phyloP scores from a whole-genome alignment of 2,797 vertebrate genomes.

The Molossus alvarezi region DNA sequence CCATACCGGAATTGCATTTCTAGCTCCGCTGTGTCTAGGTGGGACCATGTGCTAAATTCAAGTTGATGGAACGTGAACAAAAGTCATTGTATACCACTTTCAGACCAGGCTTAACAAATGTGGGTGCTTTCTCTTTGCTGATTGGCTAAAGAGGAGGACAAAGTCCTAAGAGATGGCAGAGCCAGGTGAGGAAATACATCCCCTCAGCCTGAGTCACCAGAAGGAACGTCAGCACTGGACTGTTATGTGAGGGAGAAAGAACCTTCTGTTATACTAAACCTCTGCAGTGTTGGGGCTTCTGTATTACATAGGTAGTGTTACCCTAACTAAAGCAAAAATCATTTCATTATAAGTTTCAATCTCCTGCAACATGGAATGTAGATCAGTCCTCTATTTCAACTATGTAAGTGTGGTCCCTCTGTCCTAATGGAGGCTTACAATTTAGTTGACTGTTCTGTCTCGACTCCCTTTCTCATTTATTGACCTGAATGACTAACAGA shows the following conservation, averaged over 20 bases:
- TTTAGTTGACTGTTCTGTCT: slow-evolving; percentile 60
- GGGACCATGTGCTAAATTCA: not conserved
- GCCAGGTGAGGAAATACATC: not conserved
- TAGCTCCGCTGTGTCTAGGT: not conserved
- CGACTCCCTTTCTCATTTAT: slow-evolving; percentile 44
- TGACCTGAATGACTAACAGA: slow-evolving; percentile 50
- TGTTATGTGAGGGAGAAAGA: slow-evolving; percentile 7
- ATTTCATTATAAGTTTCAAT: not conserved
- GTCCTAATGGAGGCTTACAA: slow-evolving; percentile 37
- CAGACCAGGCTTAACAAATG: slow-evolving; percentile 40
- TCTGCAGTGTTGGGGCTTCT: not conserved
- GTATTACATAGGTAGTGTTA: not conserved
- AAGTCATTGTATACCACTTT: not conserved
- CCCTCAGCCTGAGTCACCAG: not conserved
- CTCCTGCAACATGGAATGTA: not conserved
- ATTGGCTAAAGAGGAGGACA: not conserved
- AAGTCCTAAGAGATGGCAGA: not conserved
- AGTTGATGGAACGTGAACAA: not conserved
- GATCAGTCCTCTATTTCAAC: not conserved
- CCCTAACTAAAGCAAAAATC: slow-evolving; percentile 1
- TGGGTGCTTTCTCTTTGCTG: not conserved
- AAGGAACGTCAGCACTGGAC: not conserved
- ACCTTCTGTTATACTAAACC: not conserved
- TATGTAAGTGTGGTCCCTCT: not conserved
- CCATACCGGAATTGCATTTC: slow-evolving; percentile 29